A percentile compares a stretch with the other conserved stretches of the same genome.
Evolutionary conservation across 37 sponge, comb jelly and placozoan genomes (phyloP).

Genomic region (Beroe ovata): DNA sequence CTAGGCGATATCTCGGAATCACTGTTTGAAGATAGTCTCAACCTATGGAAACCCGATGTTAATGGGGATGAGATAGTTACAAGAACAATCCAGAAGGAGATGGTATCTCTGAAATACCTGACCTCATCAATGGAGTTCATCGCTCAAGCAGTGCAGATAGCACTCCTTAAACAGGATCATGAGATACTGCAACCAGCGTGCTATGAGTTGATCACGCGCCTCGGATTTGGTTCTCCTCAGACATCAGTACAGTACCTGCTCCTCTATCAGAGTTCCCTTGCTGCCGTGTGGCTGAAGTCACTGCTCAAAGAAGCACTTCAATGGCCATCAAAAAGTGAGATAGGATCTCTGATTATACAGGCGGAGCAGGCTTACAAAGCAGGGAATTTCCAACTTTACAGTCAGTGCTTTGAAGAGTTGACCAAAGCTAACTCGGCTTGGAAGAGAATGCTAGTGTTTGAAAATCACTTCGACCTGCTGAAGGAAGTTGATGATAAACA

Average conservation of each 20-base stretch:
- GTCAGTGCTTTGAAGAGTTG: slow-evolving; percentile 47
- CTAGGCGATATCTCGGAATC: neutral
- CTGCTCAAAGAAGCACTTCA: slow-evolving; percentile 24
- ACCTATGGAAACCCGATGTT: slow-evolving; percentile 16
- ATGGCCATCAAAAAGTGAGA: slow-evolving; percentile 27
- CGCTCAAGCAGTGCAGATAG: slow-evolving; percentile 30
- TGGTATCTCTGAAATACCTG: slow-evolving; percentile 28
- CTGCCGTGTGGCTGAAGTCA: slow-evolving; percentile 17
- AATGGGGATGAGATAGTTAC: neutral
- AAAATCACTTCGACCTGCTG: slow-evolving; percentile 53
- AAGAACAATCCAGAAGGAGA: neutral
- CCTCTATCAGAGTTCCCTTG: slow-evolving; percentile 39
- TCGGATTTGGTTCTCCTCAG: slow-evolving; percentile 12
- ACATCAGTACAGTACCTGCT: slow-evolving; percentile 41
- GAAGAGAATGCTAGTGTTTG: slow-evolving; percentile 25
- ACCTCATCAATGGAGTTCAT: slow-evolving; percentile 20
- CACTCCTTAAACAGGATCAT: slow-evolving; percentile 50
- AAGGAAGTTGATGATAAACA: slow-evolving; percentile 54
- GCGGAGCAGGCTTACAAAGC: neutral
- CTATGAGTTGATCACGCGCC: neutral
- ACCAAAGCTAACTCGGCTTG: slow-evolving; percentile 18
- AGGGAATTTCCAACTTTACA: slow-evolving; percentile 28
- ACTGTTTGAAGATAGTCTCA: slow-evolving; percentile 26
- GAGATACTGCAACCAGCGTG: slow-evolving; percentile 3
- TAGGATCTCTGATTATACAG: slow-evolving; percentile 28